A percentile compares a stretch with the other conserved stretches of the same genome.
Conservation (phyloP, 2,113 vertebrate species). For the rabbit (Oryctolagus cuniculus) region DNA sequence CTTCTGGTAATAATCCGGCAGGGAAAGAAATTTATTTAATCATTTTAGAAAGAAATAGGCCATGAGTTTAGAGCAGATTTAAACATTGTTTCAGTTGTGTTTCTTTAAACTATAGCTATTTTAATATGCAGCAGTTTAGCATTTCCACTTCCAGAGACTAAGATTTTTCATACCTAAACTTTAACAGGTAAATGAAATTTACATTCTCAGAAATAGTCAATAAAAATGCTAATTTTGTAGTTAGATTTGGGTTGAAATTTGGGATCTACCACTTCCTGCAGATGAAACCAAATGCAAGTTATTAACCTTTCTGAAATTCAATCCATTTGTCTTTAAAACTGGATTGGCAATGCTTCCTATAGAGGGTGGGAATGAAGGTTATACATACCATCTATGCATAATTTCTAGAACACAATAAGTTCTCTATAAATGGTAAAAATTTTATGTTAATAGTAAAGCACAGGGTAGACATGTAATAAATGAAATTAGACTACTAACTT, state of each 20-base stretch:
- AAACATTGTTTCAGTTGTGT: not conserved
- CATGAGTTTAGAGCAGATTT: not conserved
- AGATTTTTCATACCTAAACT: constrained; percentile 17
- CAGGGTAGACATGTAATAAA: not conserved
- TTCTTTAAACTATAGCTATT: not conserved
- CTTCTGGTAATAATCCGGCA: not conserved
- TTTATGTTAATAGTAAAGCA: not conserved
- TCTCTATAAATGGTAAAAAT: not conserved
- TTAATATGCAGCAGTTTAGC: not conserved
- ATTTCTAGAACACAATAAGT: not conserved
- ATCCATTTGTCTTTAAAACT: not conserved
- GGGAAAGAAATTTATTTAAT: constrained; percentile 1
- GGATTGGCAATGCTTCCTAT: not conserved
- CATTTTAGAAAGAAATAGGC: constrained; percentile 42
- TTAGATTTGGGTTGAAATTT: constrained; percentile 32
- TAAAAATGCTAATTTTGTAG: not conserved
- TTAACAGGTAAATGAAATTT: not conserved
- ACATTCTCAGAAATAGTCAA: constrained; percentile 2
- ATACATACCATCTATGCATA: not conserved
- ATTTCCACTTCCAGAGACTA: not conserved
- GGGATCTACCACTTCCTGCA: not conserved
- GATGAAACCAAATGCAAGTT: not conserved
- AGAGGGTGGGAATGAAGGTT: not conserved
- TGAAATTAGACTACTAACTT: not conserved
- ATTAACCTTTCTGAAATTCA: not conserved